Conservation (phyloP, 2,797 vertebrate genomes). For the Thunnus albacares region DNA sequence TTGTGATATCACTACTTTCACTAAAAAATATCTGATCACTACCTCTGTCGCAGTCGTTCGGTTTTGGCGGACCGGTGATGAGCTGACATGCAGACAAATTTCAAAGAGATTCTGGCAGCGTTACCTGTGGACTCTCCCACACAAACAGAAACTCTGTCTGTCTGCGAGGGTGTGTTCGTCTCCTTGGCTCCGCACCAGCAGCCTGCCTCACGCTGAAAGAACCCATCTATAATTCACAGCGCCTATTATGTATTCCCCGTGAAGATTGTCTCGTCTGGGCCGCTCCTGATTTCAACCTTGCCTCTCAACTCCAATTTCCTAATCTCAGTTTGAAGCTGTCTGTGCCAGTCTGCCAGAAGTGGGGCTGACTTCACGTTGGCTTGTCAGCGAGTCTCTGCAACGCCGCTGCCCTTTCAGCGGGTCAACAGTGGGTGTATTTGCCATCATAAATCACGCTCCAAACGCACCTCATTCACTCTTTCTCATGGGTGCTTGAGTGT, state of each 20-base stretch:
- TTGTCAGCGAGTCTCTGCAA: constrained; percentile 17
- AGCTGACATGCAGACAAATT: not conserved
- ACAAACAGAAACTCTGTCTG: constrained; percentile 8
- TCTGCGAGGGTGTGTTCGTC: not conserved
- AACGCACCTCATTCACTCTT: constrained; percentile 46
- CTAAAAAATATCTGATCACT: not conserved
- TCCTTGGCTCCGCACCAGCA: not conserved
- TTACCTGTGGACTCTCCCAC: constrained; percentile 11
- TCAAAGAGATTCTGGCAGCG: not conserved
- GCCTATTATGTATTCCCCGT: constrained; percentile 70
- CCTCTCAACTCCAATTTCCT: constrained; percentile 53
- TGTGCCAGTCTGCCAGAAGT: not conserved
- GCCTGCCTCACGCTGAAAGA: constrained; percentile 15
- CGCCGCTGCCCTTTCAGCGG: constrained; percentile 41
- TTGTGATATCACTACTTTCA: not conserved
- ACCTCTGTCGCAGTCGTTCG: not conserved
- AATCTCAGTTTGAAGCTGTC: constrained; percentile 26
- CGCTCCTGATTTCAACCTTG: constrained; percentile 43
- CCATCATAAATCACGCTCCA: constrained; percentile 62
- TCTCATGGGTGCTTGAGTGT: constrained; percentile 38
- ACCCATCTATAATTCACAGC: constrained; percentile 75
- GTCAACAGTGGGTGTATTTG: constrained; percentile 56
- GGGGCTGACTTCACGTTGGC: constrained; percentile 16
- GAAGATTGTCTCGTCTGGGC: constrained; percentile 63
- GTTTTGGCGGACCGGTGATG: not conserved